phyloP scores from a whole-genome alignment of 2,888 invertebrate genomes.

The Corythucha ciliata region DNA sequence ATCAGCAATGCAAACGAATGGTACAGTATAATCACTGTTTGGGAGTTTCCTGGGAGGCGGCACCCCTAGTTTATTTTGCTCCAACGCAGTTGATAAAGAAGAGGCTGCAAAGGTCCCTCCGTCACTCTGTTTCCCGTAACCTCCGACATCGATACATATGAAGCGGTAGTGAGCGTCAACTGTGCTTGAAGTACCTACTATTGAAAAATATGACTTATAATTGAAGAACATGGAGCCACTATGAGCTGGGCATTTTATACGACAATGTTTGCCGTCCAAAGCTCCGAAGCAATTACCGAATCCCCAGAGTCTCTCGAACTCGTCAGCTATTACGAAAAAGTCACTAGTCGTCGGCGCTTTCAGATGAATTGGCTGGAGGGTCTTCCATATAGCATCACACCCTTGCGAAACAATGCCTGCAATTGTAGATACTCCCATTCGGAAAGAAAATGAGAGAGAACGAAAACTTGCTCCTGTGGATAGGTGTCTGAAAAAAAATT shows the following conservation, averaged over 20 bases:
- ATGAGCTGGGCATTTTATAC: neutral
- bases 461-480: too few species aligned
- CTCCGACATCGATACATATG: neutral
- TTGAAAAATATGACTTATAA: neutral
- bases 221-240: neutral
- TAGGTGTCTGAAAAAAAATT: too few species aligned
- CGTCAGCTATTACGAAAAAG: neutral
- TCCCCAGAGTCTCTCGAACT: neutral
- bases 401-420: too few species aligned
- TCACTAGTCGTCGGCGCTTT: too few species aligned
- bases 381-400: too few species aligned
- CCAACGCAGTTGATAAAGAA: constrained; percentile 27
- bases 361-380: too few species aligned
- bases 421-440: too few species aligned
- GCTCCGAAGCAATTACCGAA: neutral
- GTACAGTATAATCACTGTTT: constrained; percentile 25
- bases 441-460: too few species aligned
- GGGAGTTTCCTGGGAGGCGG: constrained; percentile 31
- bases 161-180: constrained; percentile 14
- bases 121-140: neutral
- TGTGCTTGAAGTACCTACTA: constrained; percentile 36
- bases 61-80: constrained; percentile 22
- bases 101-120: constrained; percentile 27
- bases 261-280: neutral
- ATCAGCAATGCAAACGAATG: constrained; percentile 21